Conservation (phyloP, 2,888 invertebrate genomes). For the Drosophila sordidula region DNA sequence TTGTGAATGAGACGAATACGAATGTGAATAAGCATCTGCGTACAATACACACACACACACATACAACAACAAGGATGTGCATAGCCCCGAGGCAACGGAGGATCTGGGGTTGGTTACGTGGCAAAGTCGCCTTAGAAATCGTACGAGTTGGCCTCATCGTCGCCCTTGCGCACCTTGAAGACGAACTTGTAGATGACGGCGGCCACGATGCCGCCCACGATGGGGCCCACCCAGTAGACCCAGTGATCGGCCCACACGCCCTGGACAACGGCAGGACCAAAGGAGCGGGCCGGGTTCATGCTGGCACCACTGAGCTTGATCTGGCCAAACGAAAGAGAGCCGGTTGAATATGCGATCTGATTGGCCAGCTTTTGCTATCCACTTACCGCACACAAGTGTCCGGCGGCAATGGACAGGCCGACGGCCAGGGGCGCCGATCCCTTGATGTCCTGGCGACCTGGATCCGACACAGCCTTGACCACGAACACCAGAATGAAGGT, state of each 20-base stretch:
- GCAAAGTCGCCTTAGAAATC: conserved; percentile 87
- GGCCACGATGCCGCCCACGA: conserved; percentile 91
- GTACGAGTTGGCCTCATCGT: conserved; percentile 91
- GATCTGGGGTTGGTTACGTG: not conserved
- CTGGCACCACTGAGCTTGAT: conserved; percentile 94
- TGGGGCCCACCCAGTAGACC: conserved; percentile 96
- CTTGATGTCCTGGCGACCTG: conserved; percentile 91
- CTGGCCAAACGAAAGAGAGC: conserved; percentile 81
- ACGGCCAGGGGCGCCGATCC: conserved; percentile 94
- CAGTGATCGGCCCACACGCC: conserved; percentile 92
- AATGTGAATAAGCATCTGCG: conserved; percentile 33
- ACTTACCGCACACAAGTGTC: conserved; percentile 94
- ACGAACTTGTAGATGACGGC: conserved; percentile 90
- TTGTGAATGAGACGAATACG: conserved; percentile 38
- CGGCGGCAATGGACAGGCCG: conserved; percentile 93
- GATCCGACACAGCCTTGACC: conserved; percentile 94
- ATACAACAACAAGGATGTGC: conserved; percentile 54
- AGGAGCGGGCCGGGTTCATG: conserved; percentile 96
- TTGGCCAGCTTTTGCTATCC: not conserved
- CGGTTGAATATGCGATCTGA: not conserved
- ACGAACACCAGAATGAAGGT: conserved; percentile 95
- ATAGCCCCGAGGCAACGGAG: not conserved
- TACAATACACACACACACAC: conserved; percentile 23
- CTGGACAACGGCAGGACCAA: conserved; percentile 94
- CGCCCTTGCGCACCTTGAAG: conserved; percentile 89